Base-by-base conservation (phyloP, 2,888 invertebrate genomes). In the Panopea generosa region DNA sequence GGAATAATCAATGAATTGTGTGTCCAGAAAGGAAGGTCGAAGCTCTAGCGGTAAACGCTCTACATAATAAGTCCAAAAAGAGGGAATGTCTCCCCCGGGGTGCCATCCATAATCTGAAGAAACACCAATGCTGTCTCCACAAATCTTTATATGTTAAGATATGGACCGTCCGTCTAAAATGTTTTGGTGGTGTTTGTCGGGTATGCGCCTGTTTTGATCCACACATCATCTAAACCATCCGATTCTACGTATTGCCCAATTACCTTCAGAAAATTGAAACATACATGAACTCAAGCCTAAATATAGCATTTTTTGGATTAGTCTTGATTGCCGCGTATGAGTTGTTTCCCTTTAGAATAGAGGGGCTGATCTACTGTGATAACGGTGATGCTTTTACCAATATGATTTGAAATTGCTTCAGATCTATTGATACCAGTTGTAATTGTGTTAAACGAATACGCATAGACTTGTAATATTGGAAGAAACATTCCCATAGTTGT, bases 391-490 rank as follows among this genome's bases (percentile, higher is more conserved):
- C 29, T 66, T 24, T 76, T 70, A 1, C 71, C 76, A 47, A 67
- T 2, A 43, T 50, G 40, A 22, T 33, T 33, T 24, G 43, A 38
- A 14, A 76, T 76, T 27, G 38, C 22, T 2, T 38, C 33, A 52
- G 61, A 76, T 24, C 56, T 33, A 24, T 65, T 45, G 2, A 71
- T 67, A 2, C 71, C 47, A 7, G 71, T 71, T 6, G 60, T 57
- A 7, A 76, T 56, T 16, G 76, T 77, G 40, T 77, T 57, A 55
- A 52, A 62, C 3, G 52, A 50, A 77, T 77, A 62, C n/a, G 71
- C 72, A 49, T 71, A 67, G 50, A 71, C 66, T 29, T 61, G 63
- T 18, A 74, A 38, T 26, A 74, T 74, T 16, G 45, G 14, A 18
- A 68, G 40, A n/a, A 59, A 24, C 60, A 68, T 59, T 40, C 52